phyloP scores from a whole-genome alignment of 2,797 vertebrate genomes.

The Mallotus villosus region DNA sequence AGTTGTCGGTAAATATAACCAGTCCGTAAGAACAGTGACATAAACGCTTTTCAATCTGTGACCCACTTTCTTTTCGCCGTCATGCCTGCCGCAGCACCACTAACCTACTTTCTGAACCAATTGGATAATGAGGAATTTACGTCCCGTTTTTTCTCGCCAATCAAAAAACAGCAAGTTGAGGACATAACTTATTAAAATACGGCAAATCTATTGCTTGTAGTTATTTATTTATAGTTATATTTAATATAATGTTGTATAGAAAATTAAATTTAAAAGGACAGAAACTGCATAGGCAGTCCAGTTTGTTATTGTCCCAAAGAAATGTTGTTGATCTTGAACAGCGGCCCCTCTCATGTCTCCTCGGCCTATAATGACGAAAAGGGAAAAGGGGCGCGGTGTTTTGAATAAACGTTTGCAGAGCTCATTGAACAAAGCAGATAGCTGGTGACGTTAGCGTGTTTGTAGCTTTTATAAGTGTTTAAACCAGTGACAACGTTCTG shows the following conservation, averaged over 20 bases:
- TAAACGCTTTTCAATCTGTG: constrained; percentile 89
- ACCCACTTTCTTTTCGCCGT: constrained; percentile 95
- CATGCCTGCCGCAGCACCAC: constrained; percentile 97
- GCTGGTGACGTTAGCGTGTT: too few relatives aligned
- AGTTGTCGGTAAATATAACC: constrained; percentile 36
- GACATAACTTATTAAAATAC: constrained; percentile 22
- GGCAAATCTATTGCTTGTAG: constrained; percentile 29
- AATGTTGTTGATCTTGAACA: constrained; percentile 4
- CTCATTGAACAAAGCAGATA: background rate
- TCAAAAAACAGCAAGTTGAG: constrained; percentile 35
- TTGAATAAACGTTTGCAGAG: background rate
- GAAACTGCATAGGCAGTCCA: background rate
- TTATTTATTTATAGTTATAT: too few relatives aligned
- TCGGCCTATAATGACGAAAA: background rate
- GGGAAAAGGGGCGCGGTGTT: constrained; percentile 8
- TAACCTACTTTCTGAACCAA: constrained; percentile 98
- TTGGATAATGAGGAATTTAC: constrained; percentile 63
- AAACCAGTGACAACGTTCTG: background rate
- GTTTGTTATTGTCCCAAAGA: background rate
- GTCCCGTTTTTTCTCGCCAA: constrained; percentile 66
- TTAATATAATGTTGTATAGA: too few relatives aligned
- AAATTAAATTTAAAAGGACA: background rate
- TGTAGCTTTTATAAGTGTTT: background rate
- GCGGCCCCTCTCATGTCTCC: background rate
- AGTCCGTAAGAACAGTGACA: constrained; percentile 71